A percentile compares a stretch with the other conserved stretches of the same genome.
These are phyloP conservation scores for Euwallacea fornicatus DNA, from an alignment of 1,140 invertebrate genomes.

Conservation along the genomic window DNA sequence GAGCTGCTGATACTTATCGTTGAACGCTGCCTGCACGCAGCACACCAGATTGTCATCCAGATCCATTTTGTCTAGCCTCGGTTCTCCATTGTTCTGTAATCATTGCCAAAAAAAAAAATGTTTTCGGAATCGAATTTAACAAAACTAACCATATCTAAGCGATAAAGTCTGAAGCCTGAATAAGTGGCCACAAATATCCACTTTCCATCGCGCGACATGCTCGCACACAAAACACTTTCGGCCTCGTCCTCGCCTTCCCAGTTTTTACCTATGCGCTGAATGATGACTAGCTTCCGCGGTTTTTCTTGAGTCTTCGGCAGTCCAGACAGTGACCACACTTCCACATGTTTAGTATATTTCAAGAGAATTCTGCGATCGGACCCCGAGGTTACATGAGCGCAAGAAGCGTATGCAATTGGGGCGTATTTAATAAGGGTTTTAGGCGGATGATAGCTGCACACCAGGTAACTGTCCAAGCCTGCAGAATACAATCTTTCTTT, in stretches of 20 bases:
- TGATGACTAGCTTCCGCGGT: constrained; percentile 66
- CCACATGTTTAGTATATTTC: constrained; percentile 65
- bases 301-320: constrained; percentile 52
- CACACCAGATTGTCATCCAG: constrained; percentile 49
- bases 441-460: constrained; percentile 64
- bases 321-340: constrained; percentile 59
- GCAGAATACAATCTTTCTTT: constrained; percentile 73
- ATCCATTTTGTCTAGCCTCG: constrained; percentile 55
- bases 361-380: constrained; percentile 64
- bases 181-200: constrained; percentile 76
- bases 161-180: constrained; percentile 65
- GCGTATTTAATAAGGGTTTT: constrained; percentile 71
- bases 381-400: constrained; percentile 62
- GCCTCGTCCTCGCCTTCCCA: constrained; percentile 58
- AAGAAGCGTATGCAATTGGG: constrained; percentile 65
- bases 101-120: background rate
- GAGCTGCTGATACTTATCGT: constrained; percentile 42
- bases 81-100: constrained; percentile 53
- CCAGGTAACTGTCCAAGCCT: constrained; percentile 76
- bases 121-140: background rate
- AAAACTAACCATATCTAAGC: constrained; percentile 53
- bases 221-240: constrained; percentile 66
- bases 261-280: constrained; percentile 51
- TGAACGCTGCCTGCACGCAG: constrained; percentile 49
- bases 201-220: constrained; percentile 67